Conservation (phyloP, 23 tunicate species). For the Diplosoma virens region DNA sequence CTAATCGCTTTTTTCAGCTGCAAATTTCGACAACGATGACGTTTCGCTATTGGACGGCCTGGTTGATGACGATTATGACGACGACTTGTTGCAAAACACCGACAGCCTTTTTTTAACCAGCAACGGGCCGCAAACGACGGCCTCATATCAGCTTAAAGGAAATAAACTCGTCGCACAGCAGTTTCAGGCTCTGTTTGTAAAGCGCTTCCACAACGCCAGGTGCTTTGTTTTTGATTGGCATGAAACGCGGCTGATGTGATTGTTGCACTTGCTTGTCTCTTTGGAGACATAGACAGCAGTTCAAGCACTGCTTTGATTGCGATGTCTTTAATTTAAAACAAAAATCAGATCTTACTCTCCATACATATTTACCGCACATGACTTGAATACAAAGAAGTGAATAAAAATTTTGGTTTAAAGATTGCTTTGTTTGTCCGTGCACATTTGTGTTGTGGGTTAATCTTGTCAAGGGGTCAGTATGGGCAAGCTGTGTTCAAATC, state of each 20-base stretch:
- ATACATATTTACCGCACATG: not conserved
- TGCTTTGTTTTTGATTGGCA: not conserved
- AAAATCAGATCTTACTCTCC: not conserved
- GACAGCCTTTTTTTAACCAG: not conserved
- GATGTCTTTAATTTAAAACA: too few species aligned
- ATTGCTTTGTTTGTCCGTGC: too few species aligned
- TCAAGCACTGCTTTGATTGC: too few species aligned
- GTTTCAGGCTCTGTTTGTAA: constrained; percentile 73
- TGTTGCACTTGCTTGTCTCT: too few species aligned
- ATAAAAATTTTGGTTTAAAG: not conserved
- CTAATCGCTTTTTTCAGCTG: not conserved
- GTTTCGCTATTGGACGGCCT: not conserved
- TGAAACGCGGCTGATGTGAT: too few species aligned
- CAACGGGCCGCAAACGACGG: constrained; percentile 48
- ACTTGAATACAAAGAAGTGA: not conserved
- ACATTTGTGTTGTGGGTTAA: too few species aligned
- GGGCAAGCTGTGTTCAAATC: too few species aligned
- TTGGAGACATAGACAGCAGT: too few species aligned
- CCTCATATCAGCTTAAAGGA: constrained; percentile 65
- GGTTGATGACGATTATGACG: too few species aligned
- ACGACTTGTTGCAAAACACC: not conserved
- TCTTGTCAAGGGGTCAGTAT: too few species aligned
- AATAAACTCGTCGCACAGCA: constrained; percentile 64
- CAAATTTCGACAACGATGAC: constrained; percentile 11
- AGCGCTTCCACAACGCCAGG: constrained; percentile 85